These are phyloP conservation scores for Cecropterus lyciades DNA, from an alignment of 1,140 invertebrate genomes.

Conservation along the genomic window DNA sequence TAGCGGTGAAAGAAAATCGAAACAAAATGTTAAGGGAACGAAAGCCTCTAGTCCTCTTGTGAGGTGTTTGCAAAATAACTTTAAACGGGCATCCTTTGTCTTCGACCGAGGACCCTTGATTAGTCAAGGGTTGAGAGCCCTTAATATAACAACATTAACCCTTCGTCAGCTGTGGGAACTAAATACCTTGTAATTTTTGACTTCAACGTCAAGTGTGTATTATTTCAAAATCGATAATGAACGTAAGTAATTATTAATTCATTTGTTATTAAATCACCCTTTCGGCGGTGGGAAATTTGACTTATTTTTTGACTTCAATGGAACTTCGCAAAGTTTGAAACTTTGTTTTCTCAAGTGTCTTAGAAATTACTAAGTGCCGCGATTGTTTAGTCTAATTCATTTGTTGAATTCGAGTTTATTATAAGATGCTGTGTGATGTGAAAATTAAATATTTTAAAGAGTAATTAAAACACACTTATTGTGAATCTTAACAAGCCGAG, in stretches of 20 bases:
- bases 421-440: too few species aligned
- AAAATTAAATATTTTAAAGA: too few species aligned
- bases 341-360: too few species aligned
- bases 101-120: conserved; percentile 54
- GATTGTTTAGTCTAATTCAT: too few species aligned
- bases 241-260: conserved; percentile 7
- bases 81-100: conserved; percentile 67
- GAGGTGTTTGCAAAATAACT: conserved; percentile 74
- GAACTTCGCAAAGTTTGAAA: not conserved
- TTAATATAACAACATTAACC: conserved; percentile 43
- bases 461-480: too few species aligned
- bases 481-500: too few species aligned
- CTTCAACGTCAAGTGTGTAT: conserved; percentile 12
- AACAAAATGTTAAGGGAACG: conserved; percentile 51
- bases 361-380: too few species aligned
- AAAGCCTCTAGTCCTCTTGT: conserved; percentile 43
- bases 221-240: conserved; percentile 21
- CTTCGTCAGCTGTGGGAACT: conserved; percentile 49
- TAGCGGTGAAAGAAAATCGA: conserved; percentile 43
- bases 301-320: not conserved
- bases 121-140: conserved; percentile 50
- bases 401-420: too few species aligned
- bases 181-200: conserved; percentile 47
- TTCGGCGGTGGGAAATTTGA: conserved; percentile 8
- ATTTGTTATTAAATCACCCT: conserved; percentile 5